Conservation (phyloP, 1,140 invertebrate genomes). For the Sesamia nonagrioides region DNA sequence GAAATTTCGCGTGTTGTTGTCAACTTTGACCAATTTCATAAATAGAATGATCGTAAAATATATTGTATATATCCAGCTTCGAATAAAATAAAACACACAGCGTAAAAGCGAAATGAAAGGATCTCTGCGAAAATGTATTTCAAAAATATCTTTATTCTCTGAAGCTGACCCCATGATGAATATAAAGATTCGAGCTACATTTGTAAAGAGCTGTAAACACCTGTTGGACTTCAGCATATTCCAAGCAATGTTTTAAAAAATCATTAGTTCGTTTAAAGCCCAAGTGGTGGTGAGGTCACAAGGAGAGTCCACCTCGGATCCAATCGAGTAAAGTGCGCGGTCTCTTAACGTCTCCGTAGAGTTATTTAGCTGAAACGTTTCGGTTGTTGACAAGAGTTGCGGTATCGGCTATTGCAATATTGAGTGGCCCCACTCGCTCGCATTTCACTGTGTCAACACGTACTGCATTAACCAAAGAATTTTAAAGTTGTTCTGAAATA, state of each 20-base stretch:
- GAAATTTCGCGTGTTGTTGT: constrained; percentile 42
- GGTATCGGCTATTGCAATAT: constrained; percentile 59
- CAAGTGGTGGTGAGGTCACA: constrained; percentile 62
- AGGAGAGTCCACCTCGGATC: constrained; percentile 76
- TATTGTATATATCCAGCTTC: constrained; percentile 14
- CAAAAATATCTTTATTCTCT: constrained; percentile 12
- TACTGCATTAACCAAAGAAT: constrained; percentile 38
- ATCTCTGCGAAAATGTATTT: neutral
- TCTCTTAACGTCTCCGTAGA: constrained; percentile 65
- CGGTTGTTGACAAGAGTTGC: constrained; percentile 73
- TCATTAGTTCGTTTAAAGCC: constrained; percentile 45
- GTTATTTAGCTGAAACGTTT: constrained; percentile 83
- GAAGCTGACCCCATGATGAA: neutral
- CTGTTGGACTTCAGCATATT: constrained; percentile 38
- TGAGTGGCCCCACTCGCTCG: constrained; percentile 46
- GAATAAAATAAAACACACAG: constrained; percentile 27
- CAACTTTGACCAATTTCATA: constrained; percentile 42
- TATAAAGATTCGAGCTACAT: constrained; percentile 13
- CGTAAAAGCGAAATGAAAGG: constrained; percentile 20
- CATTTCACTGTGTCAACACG: constrained; percentile 42
- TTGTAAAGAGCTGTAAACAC: constrained; percentile 42
- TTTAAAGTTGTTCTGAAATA: constrained; percentile 3
- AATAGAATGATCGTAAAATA: constrained; percentile 30
- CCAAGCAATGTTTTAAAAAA: constrained; percentile 40
- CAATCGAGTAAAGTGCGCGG: constrained; percentile 82